A percentile compares a stretch with the other conserved stretches of the same genome.
These are phyloP conservation scores for Cataglyphis cursor DNA, from an alignment of 2,888 invertebrate species.

Conservation along the genomic window DNA sequence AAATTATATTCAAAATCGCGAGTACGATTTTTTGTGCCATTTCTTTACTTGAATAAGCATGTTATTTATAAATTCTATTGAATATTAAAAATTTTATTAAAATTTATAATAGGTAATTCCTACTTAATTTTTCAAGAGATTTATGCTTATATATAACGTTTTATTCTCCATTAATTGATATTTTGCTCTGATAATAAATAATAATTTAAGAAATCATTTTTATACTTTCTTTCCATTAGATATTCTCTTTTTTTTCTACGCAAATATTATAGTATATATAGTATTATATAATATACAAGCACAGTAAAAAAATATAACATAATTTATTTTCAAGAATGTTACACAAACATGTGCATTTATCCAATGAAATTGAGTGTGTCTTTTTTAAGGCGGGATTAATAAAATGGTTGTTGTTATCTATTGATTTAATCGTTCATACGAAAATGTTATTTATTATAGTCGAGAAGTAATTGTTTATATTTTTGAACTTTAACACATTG, in stretches of 20 bases:
- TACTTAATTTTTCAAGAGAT: background rate
- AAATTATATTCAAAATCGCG: slow-evolving; percentile 64
- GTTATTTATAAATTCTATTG: slow-evolving; percentile 22
- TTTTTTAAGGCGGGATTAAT: slow-evolving; percentile 16
- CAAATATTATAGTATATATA: background rate
- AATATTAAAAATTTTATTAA: background rate
- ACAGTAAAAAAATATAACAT: background rate
- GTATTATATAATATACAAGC: background rate
- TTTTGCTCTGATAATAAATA: background rate
- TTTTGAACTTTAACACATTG: slow-evolving; percentile 66
- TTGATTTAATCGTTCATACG: slow-evolving; percentile 66
- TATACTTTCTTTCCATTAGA: background rate
- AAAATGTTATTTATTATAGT: slow-evolving; percentile 55
- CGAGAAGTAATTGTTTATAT: slow-evolving; percentile 66
- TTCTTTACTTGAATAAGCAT: background rate
- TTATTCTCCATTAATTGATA: background rate
- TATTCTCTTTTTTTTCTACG: background rate
- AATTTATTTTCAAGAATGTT: background rate
- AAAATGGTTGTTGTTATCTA: slow-evolving; percentile 24
- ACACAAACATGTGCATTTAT: background rate
- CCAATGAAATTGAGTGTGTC: background rate
- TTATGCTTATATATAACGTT: background rate
- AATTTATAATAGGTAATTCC: background rate
- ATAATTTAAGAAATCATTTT: background rate
- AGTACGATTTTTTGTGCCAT: slow-evolving; percentile 41